A percentile compares a stretch with the other conserved stretches of the same genome.
Conservation (phyloP, 2,113 vertebrate species). For the Phylloscopus trochilus region DNA sequence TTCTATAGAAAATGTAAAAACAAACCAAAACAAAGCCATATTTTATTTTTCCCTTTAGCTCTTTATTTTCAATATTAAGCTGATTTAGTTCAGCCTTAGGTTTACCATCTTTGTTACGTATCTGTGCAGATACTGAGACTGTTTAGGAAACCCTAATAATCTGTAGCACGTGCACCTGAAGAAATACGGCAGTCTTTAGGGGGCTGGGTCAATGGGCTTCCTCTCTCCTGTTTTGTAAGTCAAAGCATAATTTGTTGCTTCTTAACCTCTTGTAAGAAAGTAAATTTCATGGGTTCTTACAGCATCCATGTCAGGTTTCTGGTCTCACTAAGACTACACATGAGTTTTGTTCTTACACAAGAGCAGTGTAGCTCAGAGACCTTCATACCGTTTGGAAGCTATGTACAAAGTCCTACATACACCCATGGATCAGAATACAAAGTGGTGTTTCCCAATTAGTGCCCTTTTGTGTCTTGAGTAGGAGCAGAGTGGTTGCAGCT, state of each 20-base stretch:
- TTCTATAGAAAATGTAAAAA: neutral
- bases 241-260: neutral
- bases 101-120: neutral
- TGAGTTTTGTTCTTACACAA: neutral
- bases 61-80: neutral
- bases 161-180: neutral
- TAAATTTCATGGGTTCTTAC: neutral
- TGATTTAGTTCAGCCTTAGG: neutral
- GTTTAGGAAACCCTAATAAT: neutral
- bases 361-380: neutral
- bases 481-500: neutral
- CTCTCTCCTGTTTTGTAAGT: neutral
- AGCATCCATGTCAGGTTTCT: neutral
- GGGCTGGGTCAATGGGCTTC: neutral
- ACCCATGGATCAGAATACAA: neutral
- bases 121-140: neutral
- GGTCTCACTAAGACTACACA: neutral
- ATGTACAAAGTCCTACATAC: neutral
- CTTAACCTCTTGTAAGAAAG: neutral
- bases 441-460: neutral
- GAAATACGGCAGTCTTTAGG: neutral
- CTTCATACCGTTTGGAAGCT: neutral
- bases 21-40: too few species aligned
- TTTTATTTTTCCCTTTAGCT: neutral
- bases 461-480: neutral